Evolutionary conservation across 2,888 invertebrate genomes (phyloP).

Genomic region (Orgyia antiqua): DNA sequence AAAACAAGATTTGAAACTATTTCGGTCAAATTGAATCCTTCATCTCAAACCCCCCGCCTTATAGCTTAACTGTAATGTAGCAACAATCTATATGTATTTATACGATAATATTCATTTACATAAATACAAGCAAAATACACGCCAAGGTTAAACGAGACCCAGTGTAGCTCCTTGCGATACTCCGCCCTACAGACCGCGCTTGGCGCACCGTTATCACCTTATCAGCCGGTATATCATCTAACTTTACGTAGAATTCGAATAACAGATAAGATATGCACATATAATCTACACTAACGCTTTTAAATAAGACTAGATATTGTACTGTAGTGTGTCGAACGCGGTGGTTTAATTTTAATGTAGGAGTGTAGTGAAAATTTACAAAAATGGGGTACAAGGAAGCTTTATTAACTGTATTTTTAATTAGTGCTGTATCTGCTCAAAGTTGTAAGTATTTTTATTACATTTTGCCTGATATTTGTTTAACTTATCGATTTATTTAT

Average conservation of each 20-base stretch:
- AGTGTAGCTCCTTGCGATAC: slow-evolving; percentile 28
- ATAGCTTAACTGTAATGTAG: too few relatives aligned
- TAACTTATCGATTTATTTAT: background rate
- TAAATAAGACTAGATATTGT: slow-evolving; percentile 35
- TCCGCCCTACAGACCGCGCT: slow-evolving; percentile 20
- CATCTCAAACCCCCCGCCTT: too few relatives aligned
- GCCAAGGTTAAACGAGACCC: slow-evolving; percentile 10
- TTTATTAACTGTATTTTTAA: slow-evolving; percentile 28
- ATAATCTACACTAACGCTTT: slow-evolving; percentile 35
- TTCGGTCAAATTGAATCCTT: too few relatives aligned
- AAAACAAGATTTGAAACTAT: too few relatives aligned
- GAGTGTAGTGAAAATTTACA: slow-evolving; percentile 15
- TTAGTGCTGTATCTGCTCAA: slow-evolving; percentile 40
- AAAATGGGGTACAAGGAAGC: slow-evolving; percentile 42
- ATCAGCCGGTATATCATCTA: slow-evolving; percentile 45
- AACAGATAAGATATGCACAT: slow-evolving; percentile 50
- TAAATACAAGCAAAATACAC: slow-evolving; percentile 1
- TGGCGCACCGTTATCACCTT: slow-evolving; percentile 27
- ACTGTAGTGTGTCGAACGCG: slow-evolving; percentile 35
- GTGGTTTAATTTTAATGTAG: slow-evolving; percentile 22
- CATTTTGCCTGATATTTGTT: background rate
- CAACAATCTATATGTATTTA: too few relatives aligned
- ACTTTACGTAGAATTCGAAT: slow-evolving; percentile 68
- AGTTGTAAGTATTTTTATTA: slow-evolving; percentile 37
- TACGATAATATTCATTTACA: too few relatives aligned